These are phyloP conservation scores for Istiophorus platypterus DNA, from an alignment of 2,113 vertebrate genomes.

Conservation along the genomic window DNA sequence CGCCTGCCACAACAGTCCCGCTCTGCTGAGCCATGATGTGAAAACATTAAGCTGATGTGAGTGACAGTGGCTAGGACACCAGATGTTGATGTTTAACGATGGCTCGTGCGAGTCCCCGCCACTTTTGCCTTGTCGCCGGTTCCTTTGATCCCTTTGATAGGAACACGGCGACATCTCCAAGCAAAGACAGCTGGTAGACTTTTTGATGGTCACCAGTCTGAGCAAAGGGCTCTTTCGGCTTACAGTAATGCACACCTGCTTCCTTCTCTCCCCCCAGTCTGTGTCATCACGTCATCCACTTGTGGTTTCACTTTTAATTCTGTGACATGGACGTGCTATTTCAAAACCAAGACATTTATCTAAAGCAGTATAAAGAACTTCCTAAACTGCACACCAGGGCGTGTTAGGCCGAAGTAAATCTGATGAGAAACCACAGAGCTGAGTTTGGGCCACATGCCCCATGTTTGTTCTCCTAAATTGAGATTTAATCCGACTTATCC, in stretches of 20 bases:
- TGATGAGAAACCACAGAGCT: slow-evolving; percentile 70
- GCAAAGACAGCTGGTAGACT: not conserved
- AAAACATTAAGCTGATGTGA: slow-evolving; percentile 60
- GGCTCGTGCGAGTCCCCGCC: slow-evolving; percentile 24
- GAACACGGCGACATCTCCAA: not conserved
- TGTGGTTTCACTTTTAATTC: slow-evolving; percentile 44
- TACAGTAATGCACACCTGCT: not conserved
- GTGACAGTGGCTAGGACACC: slow-evolving; percentile 53
- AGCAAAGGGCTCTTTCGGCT: not conserved
- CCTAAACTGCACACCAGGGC: slow-evolving; percentile 59
- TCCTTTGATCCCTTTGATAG: slow-evolving; percentile 42
- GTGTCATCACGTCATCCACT: slow-evolving; percentile 9
- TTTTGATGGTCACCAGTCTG: not conserved
- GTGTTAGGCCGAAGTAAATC: slow-evolving; percentile 61
- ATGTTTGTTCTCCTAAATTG: slow-evolving; percentile 67
- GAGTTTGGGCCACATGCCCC: slow-evolving; percentile 57
- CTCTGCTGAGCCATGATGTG: slow-evolving; percentile 54
- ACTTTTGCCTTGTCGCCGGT: slow-evolving; percentile 20
- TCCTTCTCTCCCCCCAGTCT: not conserved
- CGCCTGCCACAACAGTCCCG: slow-evolving; percentile 33
- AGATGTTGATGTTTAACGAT: slow-evolving; percentile 58
- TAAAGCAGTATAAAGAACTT: slow-evolving; percentile 61
- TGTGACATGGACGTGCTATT: slow-evolving; percentile 44
- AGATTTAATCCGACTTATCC: slow-evolving; percentile 74
- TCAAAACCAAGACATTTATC: slow-evolving; percentile 56